Conservation (phyloP, 1,140 invertebrate genomes). For the Stenopsyche tienmushanensis region DNA sequence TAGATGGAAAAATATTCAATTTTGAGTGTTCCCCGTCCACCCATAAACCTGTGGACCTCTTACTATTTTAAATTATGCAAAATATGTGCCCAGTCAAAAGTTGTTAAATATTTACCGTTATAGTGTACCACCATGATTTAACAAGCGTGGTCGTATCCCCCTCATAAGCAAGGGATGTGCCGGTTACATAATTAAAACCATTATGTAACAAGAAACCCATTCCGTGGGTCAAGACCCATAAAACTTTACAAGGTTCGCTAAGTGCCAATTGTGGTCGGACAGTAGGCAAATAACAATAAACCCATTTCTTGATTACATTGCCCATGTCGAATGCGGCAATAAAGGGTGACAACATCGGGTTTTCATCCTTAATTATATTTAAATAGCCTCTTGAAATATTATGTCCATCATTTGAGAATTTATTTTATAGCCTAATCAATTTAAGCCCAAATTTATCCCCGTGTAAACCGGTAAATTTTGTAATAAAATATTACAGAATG, state of each 20-base stretch:
- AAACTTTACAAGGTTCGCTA: conserved; percentile 20
- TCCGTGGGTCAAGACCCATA: conserved; percentile 12
- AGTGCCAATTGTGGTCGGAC: conserved; percentile 19
- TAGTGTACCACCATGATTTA: background rate
- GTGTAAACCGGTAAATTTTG: too few relatives aligned
- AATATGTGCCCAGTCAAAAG: background rate
- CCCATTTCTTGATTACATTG: background rate
- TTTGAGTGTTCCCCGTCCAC: too few relatives aligned
- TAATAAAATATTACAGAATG: too few relatives aligned
- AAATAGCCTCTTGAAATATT: too few relatives aligned
- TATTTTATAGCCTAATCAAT: too few relatives aligned
- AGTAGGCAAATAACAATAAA: conserved; percentile 19
- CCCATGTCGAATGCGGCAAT: background rate
- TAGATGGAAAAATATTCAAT: too few relatives aligned
- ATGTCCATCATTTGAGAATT: too few relatives aligned
- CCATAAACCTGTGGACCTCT: too few relatives aligned
- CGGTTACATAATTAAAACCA: conserved; percentile 13
- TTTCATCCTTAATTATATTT: background rate
- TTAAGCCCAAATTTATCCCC: too few relatives aligned
- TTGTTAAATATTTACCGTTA: background rate
- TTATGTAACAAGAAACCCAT: conserved; percentile 7
- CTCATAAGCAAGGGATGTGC: background rate
- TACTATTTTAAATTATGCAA: too few relatives aligned
- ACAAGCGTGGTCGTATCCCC: background rate
- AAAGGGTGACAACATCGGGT: background rate